These are phyloP conservation scores for Schizotus pectinicornis DNA, from an alignment of 2,888 invertebrate species.

Conservation along the genomic window DNA sequence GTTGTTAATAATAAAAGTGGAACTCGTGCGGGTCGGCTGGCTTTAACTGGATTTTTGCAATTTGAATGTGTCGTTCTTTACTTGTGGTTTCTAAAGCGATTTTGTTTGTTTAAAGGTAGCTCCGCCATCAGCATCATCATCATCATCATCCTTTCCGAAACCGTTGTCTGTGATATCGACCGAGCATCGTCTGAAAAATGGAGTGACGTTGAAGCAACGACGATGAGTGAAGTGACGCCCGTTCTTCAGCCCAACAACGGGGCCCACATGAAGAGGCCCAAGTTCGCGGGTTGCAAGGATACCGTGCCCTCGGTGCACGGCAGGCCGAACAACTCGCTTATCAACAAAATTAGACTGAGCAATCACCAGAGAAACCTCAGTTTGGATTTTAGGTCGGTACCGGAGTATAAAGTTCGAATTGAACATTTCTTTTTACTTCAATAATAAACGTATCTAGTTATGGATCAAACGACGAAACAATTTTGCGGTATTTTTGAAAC, in stretches of 20 bases:
- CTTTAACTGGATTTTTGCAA: too few relatives aligned
- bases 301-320: constrained; percentile 66
- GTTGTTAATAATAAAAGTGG: too few relatives aligned
- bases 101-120: too few relatives aligned
- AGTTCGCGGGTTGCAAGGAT: constrained; percentile 53
- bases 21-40: too few relatives aligned
- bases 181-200: constrained; percentile 2
- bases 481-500: too few relatives aligned
- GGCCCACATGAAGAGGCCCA: constrained; percentile 53
- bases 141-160: background rate
- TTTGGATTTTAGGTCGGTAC: constrained; percentile 80
- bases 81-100: too few relatives aligned
- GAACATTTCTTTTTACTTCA: too few relatives aligned
- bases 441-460: too few relatives aligned
- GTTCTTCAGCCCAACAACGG: constrained; percentile 33
- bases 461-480: too few relatives aligned
- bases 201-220: constrained; percentile 20
- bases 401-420: constrained; percentile 35
- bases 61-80: too few relatives aligned
- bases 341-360: constrained; percentile 62
- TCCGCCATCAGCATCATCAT: too few relatives aligned
- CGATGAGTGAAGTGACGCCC: constrained; percentile 44
- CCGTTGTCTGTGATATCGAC: constrained; percentile 10
- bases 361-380: constrained; percentile 88
- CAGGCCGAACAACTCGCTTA: constrained; percentile 59